Percentiles rank a stretch among this genome's conserved stretches.
Conservation (phyloP, 2,797 vertebrate species). For the Hoplostethus mediterraneus region DNA sequence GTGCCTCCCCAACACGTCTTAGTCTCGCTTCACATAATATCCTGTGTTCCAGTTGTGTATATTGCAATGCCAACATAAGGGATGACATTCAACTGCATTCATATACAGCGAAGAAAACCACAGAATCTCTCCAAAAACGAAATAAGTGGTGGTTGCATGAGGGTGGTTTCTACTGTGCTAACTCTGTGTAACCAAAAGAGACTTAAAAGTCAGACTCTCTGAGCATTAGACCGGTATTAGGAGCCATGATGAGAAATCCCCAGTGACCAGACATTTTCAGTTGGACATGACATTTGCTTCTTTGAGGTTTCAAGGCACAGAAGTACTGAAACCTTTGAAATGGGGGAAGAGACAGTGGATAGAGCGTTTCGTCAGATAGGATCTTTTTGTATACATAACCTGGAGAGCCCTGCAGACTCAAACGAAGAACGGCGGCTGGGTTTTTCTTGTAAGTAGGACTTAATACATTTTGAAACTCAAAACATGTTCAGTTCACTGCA, state of each 20-base stretch:
- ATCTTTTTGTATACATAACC: slow-evolving; percentile 43
- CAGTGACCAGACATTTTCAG: slow-evolving; percentile 70
- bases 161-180: slow-evolving; percentile 5
- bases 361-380: slow-evolving; percentile 40
- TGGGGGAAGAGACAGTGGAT: slow-evolving; percentile 34
- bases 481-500: too few species aligned
- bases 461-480: too few species aligned
- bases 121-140: too few species aligned
- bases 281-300: slow-evolving; percentile 74
- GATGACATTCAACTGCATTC: too few species aligned
- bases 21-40: too few species aligned
- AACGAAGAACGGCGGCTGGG: neutral
- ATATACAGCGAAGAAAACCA: too few species aligned
- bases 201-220: slow-evolving; percentile 44
- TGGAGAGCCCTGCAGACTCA: neutral
- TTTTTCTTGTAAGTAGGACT: too few species aligned
- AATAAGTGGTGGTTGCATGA: too few species aligned
- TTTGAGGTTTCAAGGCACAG: slow-evolving; percentile 63
- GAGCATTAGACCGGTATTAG: slow-evolving; percentile 50
- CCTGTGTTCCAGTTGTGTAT: too few species aligned
- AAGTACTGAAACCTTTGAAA: slow-evolving; percentile 64
- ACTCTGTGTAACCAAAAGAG: slow-evolving; percentile 22
- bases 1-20: too few species aligned
- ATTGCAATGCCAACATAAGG: too few species aligned
- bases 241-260: slow-evolving; percentile 63